Percentiles rank a stretch among this genome's conserved stretches.
These are phyloP conservation scores for Augochlora pura DNA, from an alignment of 1,140 invertebrate genomes.

Conservation along the genomic window DNA sequence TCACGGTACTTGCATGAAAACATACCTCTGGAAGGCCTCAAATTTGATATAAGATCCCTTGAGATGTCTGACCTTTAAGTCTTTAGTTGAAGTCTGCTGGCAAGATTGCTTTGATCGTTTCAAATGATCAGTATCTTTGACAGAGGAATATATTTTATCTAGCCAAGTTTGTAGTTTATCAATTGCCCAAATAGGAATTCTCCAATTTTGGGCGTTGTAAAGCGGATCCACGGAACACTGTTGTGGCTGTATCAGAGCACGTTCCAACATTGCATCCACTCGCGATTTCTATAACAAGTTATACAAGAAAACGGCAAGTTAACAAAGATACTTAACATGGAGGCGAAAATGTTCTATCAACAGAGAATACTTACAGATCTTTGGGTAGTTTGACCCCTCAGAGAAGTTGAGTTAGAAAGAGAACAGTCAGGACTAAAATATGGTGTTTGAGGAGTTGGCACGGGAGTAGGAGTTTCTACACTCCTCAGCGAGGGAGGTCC, in stretches of 20 bases:
- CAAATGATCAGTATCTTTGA: constrained; percentile 67
- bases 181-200: constrained; percentile 83
- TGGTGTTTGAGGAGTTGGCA: constrained; percentile 76
- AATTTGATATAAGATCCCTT: constrained; percentile 80
- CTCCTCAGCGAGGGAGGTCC: constrained; percentile 75
- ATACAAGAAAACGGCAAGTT: not conserved
- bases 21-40: constrained; percentile 79
- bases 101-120: constrained; percentile 62
- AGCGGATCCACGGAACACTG: constrained; percentile 81
- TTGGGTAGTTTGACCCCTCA: constrained; percentile 76
- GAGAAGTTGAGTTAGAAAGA: constrained; percentile 74
- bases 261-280: constrained; percentile 87
- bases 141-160: constrained; percentile 74
- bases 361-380: constrained; percentile 74
- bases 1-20: not conserved
- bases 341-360: too few species aligned
- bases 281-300: constrained; percentile 80
- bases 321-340: not conserved
- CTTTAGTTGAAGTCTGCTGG: constrained; percentile 69
- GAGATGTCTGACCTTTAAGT: constrained; percentile 73
- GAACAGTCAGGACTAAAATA: constrained; percentile 77
- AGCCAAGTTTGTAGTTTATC: constrained; percentile 81
- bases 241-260: constrained; percentile 81
- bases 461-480: constrained; percentile 74
- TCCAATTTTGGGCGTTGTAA: constrained; percentile 80